Evolutionary conservation across 2,797 vertebrate genomes (phyloP), one percentile per base, ranked within the genome.

Genomic region (Schizopygopsis malacanthus): DNA sequence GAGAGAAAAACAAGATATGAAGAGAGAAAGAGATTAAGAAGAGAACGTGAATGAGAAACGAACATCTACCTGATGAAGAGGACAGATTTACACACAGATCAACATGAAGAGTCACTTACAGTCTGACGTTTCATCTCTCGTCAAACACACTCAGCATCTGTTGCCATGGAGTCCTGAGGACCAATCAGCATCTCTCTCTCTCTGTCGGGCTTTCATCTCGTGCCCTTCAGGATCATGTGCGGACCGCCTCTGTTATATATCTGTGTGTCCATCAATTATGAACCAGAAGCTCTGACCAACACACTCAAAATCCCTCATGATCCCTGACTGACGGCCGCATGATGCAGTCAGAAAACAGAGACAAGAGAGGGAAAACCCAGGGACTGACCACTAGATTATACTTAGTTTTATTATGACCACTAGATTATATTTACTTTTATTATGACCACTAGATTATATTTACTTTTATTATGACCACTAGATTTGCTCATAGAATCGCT

Each of bases 191-290:
- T 87, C 73, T 85, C 79, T 71, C 22, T 63, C 82, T 76, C 76
- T 87, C 84, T 79, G 85, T 77, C 82, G 52, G 18, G 59, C 90
- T 93, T 92, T 93, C 88, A 94, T 91, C 88, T 77, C 18, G 33
- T 76, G 81, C 59, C 85, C 87, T 85, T 90, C 82, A 77, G 87
- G 93, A 94, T 93, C 89, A 39, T 69, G 86, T 13, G 7, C 56
- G 9, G 82, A 12, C 79, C 61, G 50, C 85, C 50, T 16, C 78
- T 79, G 86, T 92, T 85, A 85, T 87, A 88, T 82, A 39, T 56
- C 59, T 71, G 37, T 71, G 37, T 52, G 78, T 80, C 78, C 52
- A 89, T 93, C 76, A 91, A 91, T 92, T 82, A 92, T 92, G 78
- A 85, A 93, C 90, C 25, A 84, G 81, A 59, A 88, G 72, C 69